Evolutionary conservation across 2,888 invertebrate species (phyloP).

Genomic region (Zootermopsis nevadensis): DNA sequence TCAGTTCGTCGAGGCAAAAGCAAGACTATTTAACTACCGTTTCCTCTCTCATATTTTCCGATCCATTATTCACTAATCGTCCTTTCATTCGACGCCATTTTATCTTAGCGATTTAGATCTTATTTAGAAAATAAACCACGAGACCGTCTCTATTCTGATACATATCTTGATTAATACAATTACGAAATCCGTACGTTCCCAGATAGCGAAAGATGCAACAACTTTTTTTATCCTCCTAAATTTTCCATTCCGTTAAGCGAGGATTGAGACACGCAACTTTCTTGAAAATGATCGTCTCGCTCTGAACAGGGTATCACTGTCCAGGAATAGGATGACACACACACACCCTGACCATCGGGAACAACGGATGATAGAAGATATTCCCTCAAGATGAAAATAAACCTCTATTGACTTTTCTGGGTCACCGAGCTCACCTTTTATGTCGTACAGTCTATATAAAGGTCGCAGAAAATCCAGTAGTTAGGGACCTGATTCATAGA

Average conservation of each 20-base stretch:
- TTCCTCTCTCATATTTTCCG: no score
- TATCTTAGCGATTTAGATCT: no score
- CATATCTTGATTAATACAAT: no score
- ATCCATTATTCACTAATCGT: no score
- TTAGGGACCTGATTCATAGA: neutral
- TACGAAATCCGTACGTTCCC: no score
- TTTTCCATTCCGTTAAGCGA: neutral
- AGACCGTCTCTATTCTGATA: no score
- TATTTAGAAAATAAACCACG: no score
- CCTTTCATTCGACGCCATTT: no score
- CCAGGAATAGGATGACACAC: neutral
- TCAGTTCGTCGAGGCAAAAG: no score
- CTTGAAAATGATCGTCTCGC: neutral
- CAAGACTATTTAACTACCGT: no score
- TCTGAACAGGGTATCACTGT: neutral
- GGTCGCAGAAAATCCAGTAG: neutral
- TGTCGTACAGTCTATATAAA: neutral
- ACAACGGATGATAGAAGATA: neutral
- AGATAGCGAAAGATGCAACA: neutral
- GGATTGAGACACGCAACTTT: neutral
- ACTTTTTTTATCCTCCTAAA: neutral
- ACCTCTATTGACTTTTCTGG: conserved; percentile 28
- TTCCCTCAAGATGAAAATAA: neutral
- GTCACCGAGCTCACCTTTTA: neutral
- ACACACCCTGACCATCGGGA: neutral